phyloP scores from a whole-genome alignment of 2,888 invertebrate species.

The Cheilosia scutellata region DNA sequence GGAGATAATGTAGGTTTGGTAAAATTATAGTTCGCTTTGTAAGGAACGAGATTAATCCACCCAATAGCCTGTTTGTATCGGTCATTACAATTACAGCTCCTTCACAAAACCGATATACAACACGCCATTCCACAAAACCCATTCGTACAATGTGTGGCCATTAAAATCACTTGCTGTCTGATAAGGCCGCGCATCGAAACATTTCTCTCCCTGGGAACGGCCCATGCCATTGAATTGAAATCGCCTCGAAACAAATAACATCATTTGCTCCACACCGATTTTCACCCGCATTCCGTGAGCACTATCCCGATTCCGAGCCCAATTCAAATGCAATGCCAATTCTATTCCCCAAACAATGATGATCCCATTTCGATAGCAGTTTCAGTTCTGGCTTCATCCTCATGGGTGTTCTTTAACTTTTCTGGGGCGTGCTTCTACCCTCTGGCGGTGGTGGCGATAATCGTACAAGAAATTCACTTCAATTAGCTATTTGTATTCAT shows the following conservation, averaged over 20 bases:
- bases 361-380: conserved; percentile 71
- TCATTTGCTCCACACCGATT: conserved; percentile 47
- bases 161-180: conserved; percentile 8
- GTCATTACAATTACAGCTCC: background rate
- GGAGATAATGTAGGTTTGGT: no score
- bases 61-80: background rate
- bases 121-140: background rate
- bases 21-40: conserved; percentile 85
- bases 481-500: conserved; percentile 73
- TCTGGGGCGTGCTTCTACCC: conserved; percentile 24
- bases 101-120: background rate
- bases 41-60: conserved; percentile 90
- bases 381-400: conserved; percentile 49
- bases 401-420: conserved; percentile 67
- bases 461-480: conserved; percentile 68
- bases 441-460: conserved; percentile 49
- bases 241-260: conserved; percentile 67
- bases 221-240: conserved; percentile 65
- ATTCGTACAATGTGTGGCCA: background rate
- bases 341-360: conserved; percentile 60
- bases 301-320: conserved; percentile 13
- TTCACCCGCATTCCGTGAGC: conserved; percentile 50
- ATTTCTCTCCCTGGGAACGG: conserved; percentile 37
- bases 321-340: conserved; percentile 46
- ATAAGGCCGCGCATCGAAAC: conserved; percentile 21